Evolutionary conservation across 2,888 invertebrate species (phyloP), one percentile per base, ranked within the genome.

Genomic region (Celastrina argiolus): DNA sequence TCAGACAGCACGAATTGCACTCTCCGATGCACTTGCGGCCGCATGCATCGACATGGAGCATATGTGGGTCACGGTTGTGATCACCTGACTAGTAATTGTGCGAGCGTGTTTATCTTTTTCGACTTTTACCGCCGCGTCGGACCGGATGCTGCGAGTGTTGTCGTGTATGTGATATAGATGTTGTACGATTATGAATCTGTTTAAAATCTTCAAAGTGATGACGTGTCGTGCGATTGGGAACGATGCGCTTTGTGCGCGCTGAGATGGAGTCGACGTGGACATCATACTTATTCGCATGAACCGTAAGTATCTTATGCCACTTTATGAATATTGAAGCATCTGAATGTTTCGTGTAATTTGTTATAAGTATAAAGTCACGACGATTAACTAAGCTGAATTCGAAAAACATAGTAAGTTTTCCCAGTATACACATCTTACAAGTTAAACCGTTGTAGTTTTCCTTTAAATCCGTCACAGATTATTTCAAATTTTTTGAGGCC

Each of bases 1-100:
- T 91, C 90, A 90, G 90, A 83, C 88, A 90, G 79, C 89, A 91
- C 91, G 90, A 90, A 89, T 89, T 91, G 91, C 90, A 91, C 85
- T 89, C 85, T 80, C 81, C 81, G 88, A 88, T 91, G 91, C 91
- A 90, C 84, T 88, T 88, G 79, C 83, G 78, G 80, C 72, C 83
- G 85, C 86, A 83, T 81, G 85, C 84, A 81, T 76, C 76, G 82
- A 79, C 76, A 74, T 74, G 70, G 56, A 59, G 5, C 34, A 63
- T 59, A 82, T 78, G 72, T 77, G 73, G 81, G 81, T 79, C 82
- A 81, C 66, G 74, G 77, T 70, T 74, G 66, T 58, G 59, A 64
- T 69, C 56, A 66, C 63, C 68, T 67, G 58, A 42, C 41, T 6
- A 1, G 28, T 14, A 28, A 45, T 64, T 39, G 42, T 59, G 45